phyloP scores from a whole-genome alignment of 2,797 vertebrate species.

The Crenuchus spilurus region DNA sequence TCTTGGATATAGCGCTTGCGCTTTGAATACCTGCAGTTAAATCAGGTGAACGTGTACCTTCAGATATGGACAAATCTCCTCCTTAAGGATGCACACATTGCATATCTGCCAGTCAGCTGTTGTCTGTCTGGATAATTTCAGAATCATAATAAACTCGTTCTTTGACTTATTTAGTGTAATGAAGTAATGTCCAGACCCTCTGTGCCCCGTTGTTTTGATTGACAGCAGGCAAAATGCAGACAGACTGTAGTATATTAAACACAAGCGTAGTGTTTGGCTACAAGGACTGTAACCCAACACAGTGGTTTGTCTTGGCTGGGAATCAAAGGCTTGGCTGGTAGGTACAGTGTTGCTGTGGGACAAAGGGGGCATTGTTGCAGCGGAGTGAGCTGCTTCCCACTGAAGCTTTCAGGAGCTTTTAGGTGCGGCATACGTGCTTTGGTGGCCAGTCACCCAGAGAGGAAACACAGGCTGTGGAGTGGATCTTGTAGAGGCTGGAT shows the following conservation, averaged over 20 bases:
- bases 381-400: conserved; percentile 77
- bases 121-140: conserved; percentile 54
- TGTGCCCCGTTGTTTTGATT: conserved; percentile 70
- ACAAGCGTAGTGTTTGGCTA: conserved; percentile 86
- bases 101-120: conserved; percentile 38
- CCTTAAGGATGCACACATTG: conserved; percentile 12
- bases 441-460: conserved; percentile 77
- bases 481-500: conserved; percentile 70
- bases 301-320: conserved; percentile 87
- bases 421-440: conserved; percentile 67
- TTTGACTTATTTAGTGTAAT: conserved; percentile 76
- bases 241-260: conserved; percentile 87
- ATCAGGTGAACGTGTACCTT: not conserved
- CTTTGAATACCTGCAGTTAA: not conserved
- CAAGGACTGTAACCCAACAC: conserved; percentile 85
- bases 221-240: conserved; percentile 81
- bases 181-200: conserved; percentile 67
- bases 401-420: conserved; percentile 73
- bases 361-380: conserved; percentile 87
- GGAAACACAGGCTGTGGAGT: conserved; percentile 61
- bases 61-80: not conserved
- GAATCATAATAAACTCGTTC: conserved; percentile 64
- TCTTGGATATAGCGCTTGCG: not conserved
- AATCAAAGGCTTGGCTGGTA: conserved; percentile 85
- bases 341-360: conserved; percentile 82